Percentiles rank a stretch among this genome's conserved stretches.
Evolutionary conservation across 2,797 vertebrate genomes (phyloP).

Genomic region (Spinibarbus caldwelli): DNA sequence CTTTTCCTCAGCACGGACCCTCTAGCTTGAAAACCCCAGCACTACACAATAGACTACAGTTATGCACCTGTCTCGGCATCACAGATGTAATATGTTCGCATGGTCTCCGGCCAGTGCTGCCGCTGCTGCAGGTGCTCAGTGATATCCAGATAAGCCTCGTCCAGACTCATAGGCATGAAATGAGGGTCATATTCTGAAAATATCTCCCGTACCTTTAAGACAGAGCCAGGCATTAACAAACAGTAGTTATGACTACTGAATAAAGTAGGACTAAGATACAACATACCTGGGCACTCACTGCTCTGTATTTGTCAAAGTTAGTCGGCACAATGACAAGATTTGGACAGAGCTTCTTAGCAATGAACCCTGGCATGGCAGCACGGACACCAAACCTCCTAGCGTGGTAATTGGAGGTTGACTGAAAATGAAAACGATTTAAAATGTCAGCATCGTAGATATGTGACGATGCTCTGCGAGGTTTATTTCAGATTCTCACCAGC

Average conservation of each 20-base stretch:
- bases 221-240: neutral
- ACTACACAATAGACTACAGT: slow-evolving; percentile 1
- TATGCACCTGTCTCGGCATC: slow-evolving; percentile 59
- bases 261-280: neutral
- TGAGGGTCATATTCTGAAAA: slow-evolving; percentile 91
- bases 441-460: neutral
- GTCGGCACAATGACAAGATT: slow-evolving; percentile 87
- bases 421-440: slow-evolving; percentile 48
- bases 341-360: slow-evolving; percentile 95
- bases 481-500: slow-evolving; percentile 80
- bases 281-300: slow-evolving; percentile 90
- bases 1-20: neutral
- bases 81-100: slow-evolving; percentile 76
- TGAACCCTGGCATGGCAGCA: slow-evolving; percentile 98
- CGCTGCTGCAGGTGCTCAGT: slow-evolving; percentile 90
- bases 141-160: slow-evolving; percentile 97
- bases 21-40: neutral
- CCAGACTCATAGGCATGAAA: slow-evolving; percentile 93
- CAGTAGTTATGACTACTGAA: neutral
- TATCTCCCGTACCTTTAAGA: slow-evolving; percentile 87
- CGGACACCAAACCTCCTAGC: slow-evolving; percentile 96
- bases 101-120: slow-evolving; percentile 84
- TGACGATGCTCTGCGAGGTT: neutral
- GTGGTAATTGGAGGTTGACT: slow-evolving; percentile 97
- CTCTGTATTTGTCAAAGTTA: slow-evolving; percentile 92